Evolutionary conservation across 1,140 invertebrate genomes (phyloP).

Genomic region (Scaptodrosophila lebanonensis): DNA sequence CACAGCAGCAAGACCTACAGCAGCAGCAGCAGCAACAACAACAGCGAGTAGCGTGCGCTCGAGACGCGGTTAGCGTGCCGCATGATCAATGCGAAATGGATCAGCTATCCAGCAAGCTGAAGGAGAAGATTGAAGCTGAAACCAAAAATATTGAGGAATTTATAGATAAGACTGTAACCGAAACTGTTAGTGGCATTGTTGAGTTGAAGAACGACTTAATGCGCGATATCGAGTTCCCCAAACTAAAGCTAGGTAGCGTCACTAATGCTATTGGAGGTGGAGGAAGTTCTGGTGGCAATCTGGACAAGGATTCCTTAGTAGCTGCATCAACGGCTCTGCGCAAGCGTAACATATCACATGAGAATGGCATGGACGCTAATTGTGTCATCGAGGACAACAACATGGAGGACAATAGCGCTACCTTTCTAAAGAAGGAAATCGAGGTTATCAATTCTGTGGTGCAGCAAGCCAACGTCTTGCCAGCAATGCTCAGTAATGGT

Average conservation of each 20-base stretch:
- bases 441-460: slow-evolving; percentile 76
- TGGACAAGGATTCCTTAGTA: slow-evolving; percentile 11
- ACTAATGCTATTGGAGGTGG: slow-evolving; percentile 41
- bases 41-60: slow-evolving; percentile 33
- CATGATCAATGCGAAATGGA: slow-evolving; percentile 76
- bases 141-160: slow-evolving; percentile 77
- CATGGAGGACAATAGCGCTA: slow-evolving; percentile 46
- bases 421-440: slow-evolving; percentile 75
- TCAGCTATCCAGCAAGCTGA: slow-evolving; percentile 72
- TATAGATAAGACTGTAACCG: slow-evolving; percentile 77
- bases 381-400: slow-evolving; percentile 1
- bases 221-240: slow-evolving; percentile 68
- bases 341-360: slow-evolving; percentile 62
- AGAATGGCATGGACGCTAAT: slow-evolving; percentile 21
- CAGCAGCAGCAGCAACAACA: slow-evolving; percentile 11
- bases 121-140: slow-evolving; percentile 75
- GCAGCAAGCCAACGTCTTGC: slow-evolving; percentile 69
- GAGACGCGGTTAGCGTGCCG: slow-evolving; percentile 65
- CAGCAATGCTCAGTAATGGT: slow-evolving; percentile 75
- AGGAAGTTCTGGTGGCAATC: slow-evolving; percentile 30
- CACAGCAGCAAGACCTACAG: slow-evolving; percentile 1
- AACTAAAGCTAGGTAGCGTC: slow-evolving; percentile 35
- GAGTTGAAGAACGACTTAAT: slow-evolving; percentile 77
- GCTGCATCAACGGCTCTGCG: slow-evolving; percentile 34
- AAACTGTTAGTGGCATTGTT: slow-evolving; percentile 75